Percentiles rank a stretch among this genome's conserved stretches.
Evolutionary conservation across 2,113 vertebrate genomes (phyloP).

Genomic region (Macquaria ambigua): DNA sequence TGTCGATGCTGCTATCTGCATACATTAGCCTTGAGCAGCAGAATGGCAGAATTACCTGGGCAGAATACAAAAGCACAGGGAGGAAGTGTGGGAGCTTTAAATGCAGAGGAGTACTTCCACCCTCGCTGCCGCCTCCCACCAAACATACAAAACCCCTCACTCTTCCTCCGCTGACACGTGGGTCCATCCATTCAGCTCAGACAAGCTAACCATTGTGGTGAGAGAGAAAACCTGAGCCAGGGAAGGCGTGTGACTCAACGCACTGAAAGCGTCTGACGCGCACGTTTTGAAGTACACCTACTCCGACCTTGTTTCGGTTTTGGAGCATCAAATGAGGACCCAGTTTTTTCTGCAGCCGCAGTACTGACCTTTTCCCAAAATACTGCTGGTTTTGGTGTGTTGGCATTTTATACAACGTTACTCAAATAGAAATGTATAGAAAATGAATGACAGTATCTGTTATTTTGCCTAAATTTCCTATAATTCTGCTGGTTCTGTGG

Average conservation of each 20-base stretch:
- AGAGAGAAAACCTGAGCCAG: constrained; percentile 28
- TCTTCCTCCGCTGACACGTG: constrained; percentile 34
- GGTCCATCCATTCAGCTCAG: constrained; percentile 34
- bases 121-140: constrained; percentile 19
- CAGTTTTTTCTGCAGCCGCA: no score
- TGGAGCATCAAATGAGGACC: no score
- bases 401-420: no score
- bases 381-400: no score
- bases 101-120: constrained; percentile 49
- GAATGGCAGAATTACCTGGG: constrained; percentile 39
- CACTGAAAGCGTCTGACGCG: no score
- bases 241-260: constrained; percentile 14
- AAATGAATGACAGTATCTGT: no score
- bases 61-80: constrained; percentile 52
- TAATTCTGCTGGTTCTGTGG: no score
- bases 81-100: constrained; percentile 38
- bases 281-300: no score
- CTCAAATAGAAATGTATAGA: no score
- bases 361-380: no score
- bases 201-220: constrained; percentile 59
- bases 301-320: no score
- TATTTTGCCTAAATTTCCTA: no score
- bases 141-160: constrained; percentile 31
- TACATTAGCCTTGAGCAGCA: constrained; percentile 36
- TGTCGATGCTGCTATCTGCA: constrained; percentile 18